Base-by-base conservation (phyloP, 2,888 invertebrate species). In the Drosophila robusta region DNA sequence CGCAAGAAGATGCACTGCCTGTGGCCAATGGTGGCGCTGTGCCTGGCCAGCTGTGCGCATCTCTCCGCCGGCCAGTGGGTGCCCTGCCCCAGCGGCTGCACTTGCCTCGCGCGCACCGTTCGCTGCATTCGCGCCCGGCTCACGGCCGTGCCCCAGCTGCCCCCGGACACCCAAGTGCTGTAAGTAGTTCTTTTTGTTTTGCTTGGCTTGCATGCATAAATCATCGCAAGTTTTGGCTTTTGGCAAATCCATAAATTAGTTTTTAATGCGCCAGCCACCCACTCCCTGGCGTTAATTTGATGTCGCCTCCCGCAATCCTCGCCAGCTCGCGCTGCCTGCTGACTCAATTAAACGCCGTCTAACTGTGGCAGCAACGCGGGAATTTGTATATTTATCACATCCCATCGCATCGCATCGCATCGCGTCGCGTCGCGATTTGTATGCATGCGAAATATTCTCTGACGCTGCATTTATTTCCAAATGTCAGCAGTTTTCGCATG, bases 101-200 rank as follows among this genome's bases (percentile, higher is more conserved):
- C 73, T 60, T 92, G 92, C 78, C 71, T 84, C 54, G 87, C 90
- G 50, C 85, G 84, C 50, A 90, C 87, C 14, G 91, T 91, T 18
- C 90, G 91, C 57, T 92, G 92, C 77, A 87, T 92, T 62, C 90
- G 90, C 36, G 80, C 88, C 26, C 89, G 89, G 26, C 83, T 91
- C 44, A 85, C 83, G 36, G 57, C 78, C 47, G 67, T 91, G 70
- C 86, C 92, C 42, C 87, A 76, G 66, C 80, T 92, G 70, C 91
- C 92, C 52, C 75, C 70, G 77, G 91, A 92, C 61, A 91, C 91
- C 16, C 82, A 75, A 64, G 80, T 91, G 63, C 75, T 92, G 92
- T 92, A 83, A 92, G 92, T 92, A 89, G 9, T 29, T 29, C 29
- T 2, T 29, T 29, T 29, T 29, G 2, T 29, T 8, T 45, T 47